phyloP scores from a whole-genome alignment of 2,888 invertebrate species.

The Eumacrocentrus americanus region DNA sequence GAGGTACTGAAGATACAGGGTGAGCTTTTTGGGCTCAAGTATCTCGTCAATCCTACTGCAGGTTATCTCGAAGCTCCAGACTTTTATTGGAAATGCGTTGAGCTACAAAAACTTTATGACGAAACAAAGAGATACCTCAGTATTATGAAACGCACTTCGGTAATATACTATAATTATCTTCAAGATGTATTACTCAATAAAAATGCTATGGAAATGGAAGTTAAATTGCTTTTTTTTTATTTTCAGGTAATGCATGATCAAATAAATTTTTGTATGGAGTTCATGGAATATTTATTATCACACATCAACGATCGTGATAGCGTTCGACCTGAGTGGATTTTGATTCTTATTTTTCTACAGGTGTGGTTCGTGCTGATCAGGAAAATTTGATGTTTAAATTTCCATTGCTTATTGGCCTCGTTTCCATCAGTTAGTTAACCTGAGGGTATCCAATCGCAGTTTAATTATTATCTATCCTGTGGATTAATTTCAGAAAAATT shows the following conservation, averaged over 20 bases:
- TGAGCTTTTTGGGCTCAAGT: slow-evolving; percentile 86
- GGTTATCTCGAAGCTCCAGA: slow-evolving; percentile 95
- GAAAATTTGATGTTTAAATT: no score
- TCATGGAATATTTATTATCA: slow-evolving; percentile 85
- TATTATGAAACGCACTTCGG: slow-evolving; percentile 82
- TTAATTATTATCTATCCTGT: no score
- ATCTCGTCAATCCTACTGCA: slow-evolving; percentile 90
- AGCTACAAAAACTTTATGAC: slow-evolving; percentile 83
- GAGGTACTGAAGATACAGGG: slow-evolving; percentile 82
- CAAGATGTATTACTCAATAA: not conserved
- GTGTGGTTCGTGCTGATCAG: slow-evolving; percentile 83
- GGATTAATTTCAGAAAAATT: no score
- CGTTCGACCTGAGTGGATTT: slow-evolving; percentile 93
- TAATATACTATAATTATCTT: slow-evolving; percentile 53
- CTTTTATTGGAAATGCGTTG: slow-evolving; percentile 97
- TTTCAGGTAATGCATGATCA: slow-evolving; percentile 92
- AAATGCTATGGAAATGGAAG: not conserved
- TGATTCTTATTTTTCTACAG: slow-evolving; percentile 92
- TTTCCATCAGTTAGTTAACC: no score
- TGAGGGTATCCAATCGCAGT: no score
- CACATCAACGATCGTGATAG: slow-evolving; percentile 94
- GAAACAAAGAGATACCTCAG: slow-evolving; percentile 84
- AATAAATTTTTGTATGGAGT: slow-evolving; percentile 89
- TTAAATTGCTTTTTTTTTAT: not conserved
- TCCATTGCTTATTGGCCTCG: no score